These are phyloP conservation scores for Jaculus jaculus DNA, from an alignment of 2,113 vertebrate genomes.

Conservation along the genomic window DNA sequence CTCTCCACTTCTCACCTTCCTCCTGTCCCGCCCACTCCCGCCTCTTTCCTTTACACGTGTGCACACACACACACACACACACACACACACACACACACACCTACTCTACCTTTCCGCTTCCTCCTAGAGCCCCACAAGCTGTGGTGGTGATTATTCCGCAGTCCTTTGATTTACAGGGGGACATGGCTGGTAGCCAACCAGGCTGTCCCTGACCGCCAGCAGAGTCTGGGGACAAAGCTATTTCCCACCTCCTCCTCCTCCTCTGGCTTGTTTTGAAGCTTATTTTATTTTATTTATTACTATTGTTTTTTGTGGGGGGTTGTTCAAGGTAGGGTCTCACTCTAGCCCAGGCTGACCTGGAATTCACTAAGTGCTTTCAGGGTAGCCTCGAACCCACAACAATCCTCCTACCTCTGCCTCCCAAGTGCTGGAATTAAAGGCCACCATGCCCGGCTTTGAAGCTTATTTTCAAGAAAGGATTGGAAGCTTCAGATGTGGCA, in stretches of 20 bases:
- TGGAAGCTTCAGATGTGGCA: not conserved
- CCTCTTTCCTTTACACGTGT: too few relatives aligned
- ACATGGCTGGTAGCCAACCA: not conserved
- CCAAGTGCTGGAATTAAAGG: too few relatives aligned
- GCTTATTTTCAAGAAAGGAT: slow-evolving; percentile 47
- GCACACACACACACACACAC: too few relatives aligned
- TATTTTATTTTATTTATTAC: not conserved
- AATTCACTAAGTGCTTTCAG: too few relatives aligned
- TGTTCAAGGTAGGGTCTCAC: too few relatives aligned
- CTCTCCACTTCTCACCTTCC: not conserved
- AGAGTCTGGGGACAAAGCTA: not conserved
- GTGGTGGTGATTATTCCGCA: not conserved
- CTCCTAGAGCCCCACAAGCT: not conserved
- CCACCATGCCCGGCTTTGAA: not conserved
- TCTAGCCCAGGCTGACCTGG: too few relatives aligned
- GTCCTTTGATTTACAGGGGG: slow-evolving; percentile 29
- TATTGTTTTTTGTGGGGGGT: too few relatives aligned
- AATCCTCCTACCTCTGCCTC: too few relatives aligned
- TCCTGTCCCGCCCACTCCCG: too few relatives aligned
- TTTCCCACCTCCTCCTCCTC: not conserved
- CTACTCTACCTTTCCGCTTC: not conserved
- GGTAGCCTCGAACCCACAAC: too few relatives aligned
- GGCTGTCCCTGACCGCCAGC: not conserved
- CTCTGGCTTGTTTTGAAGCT: slow-evolving; percentile 7
- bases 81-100: too few relatives aligned